Evolutionary conservation across 2,888 invertebrate species (phyloP), one percentile per base, ranked within the genome.

Genomic region (Synanthedon vespiformis): DNA sequence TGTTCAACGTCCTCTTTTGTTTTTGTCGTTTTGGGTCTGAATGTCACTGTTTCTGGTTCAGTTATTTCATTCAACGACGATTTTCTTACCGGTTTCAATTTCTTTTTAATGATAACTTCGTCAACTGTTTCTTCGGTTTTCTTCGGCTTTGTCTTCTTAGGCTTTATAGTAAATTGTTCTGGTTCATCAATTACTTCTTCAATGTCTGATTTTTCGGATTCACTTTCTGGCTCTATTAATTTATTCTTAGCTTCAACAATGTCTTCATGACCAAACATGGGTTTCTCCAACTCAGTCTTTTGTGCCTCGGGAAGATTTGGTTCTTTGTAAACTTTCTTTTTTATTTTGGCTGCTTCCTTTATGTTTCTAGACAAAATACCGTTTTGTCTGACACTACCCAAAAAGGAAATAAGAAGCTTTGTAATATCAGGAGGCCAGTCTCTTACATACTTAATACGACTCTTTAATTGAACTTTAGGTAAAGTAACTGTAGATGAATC

Each of bases 1-100:
- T 95, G 95, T 69, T 95, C 95, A 12, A 95, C 94, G 64, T 95
- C 94, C 86, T 95, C 95, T 75, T 93, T 94, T 0, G 93, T 93
- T 83, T 92, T 94, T 0, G 91, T 92, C 4, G 87, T 78, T 76
- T 91, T 92, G 11, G 94, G 93, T 63, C 93, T 90, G 77, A 95
- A 95, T 44, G 93, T 94, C 0, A 95, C 94, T 62, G 90, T 93
- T 84, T 94, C 93, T 10, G 92, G 90, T 67, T 93, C 93, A 1
- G 92, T 91, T 50, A 91, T 89, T 86, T 94, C 94, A 48, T 92
- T 91, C 58, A 92, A 85, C 60, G 93, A 88, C 47, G 90, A 87
- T 70, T 93, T 93, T 65, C 89, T 88, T 51, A 91, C 85, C 5
- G 91, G 89, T 61, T 92, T 92, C 18, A 93, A 79, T 72, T 93